phyloP scores from a whole-genome alignment of 2,797 vertebrate species.

The Acipenser transmontanus region DNA sequence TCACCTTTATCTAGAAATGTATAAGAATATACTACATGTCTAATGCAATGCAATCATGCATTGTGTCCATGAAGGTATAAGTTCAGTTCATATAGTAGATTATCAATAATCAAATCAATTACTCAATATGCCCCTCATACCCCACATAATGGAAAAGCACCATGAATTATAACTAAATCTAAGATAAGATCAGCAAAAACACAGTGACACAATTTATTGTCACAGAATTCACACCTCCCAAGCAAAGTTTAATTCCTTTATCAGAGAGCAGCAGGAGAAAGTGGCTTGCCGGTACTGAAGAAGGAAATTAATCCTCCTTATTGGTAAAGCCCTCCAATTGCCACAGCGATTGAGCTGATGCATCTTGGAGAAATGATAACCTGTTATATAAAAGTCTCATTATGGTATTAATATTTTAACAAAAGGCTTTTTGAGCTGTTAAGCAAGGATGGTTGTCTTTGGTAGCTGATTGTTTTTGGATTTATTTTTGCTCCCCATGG shows the following conservation, averaged over 20 bases:
- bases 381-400: conserved; percentile 11
- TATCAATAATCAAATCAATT: neutral
- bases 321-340: conserved; percentile 3
- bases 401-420: conserved; percentile 11
- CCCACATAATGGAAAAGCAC: neutral
- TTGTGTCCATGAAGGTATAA: too few relatives aligned
- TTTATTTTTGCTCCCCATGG: neutral
- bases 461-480: neutral
- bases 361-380: conserved; percentile 3
- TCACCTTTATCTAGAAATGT: too few relatives aligned
- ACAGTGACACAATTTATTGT: conserved; percentile 5
- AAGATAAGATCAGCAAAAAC: conserved; percentile 1
- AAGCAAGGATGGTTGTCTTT: neutral
- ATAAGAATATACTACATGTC: too few relatives aligned
- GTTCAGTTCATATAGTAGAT: neutral
- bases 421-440: conserved; percentile 5
- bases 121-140: neutral
- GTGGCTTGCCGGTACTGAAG: neutral
- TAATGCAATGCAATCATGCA: too few relatives aligned
- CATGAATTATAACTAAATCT: neutral
- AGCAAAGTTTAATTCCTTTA: conserved; percentile 1
- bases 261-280: conserved; percentile 9
- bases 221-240: neutral
- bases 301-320: conserved; percentile 14
- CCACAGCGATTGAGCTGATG: conserved; percentile 4